Conservation (phyloP, 2,888 invertebrate genomes). For the Acronicta psi region DNA sequence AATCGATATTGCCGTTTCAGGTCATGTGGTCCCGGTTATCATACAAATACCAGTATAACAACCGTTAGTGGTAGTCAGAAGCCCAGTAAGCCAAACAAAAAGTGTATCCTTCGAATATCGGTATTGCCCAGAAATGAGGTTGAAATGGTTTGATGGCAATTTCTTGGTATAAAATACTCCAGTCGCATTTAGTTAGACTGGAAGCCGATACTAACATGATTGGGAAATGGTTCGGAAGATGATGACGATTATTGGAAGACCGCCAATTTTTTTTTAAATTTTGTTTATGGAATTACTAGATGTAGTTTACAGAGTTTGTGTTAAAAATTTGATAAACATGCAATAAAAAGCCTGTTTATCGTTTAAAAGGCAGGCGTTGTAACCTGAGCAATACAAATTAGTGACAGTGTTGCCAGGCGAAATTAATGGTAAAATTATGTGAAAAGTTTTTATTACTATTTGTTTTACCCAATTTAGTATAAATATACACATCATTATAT, state of each 20-base stretch:
- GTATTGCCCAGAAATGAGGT: too few species aligned
- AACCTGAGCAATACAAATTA: conserved; percentile 6
- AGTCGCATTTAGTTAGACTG: too few species aligned
- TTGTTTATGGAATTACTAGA: conserved; percentile 9
- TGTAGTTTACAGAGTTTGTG: conserved; percentile 13
- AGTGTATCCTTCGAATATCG: too few species aligned
- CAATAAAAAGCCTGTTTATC: conserved; percentile 5
- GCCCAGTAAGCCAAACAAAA: too few species aligned
- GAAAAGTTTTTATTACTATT: conserved; percentile 1
- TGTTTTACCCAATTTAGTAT: conserved; percentile 1
- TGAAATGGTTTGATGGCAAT: too few species aligned
- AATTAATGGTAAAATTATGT: conserved; percentile 3
- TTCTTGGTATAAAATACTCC: too few species aligned
- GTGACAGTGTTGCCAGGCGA: conserved; percentile 2
- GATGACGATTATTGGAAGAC: conserved; percentile 1
- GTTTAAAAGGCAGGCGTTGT: neutral
- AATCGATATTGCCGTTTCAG: too few species aligned
- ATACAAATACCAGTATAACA: too few species aligned
- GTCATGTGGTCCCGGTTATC: too few species aligned
- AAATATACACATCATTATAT: neutral
- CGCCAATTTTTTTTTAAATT: conserved; percentile 14
- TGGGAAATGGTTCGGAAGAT: too few species aligned
- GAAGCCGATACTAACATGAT: too few species aligned
- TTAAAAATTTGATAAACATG: conserved; percentile 6
- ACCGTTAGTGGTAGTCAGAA: too few species aligned